These are phyloP conservation scores for Malaclemys terrapin DNA, from an alignment of 2,113 vertebrate species.

Conservation along the genomic window DNA sequence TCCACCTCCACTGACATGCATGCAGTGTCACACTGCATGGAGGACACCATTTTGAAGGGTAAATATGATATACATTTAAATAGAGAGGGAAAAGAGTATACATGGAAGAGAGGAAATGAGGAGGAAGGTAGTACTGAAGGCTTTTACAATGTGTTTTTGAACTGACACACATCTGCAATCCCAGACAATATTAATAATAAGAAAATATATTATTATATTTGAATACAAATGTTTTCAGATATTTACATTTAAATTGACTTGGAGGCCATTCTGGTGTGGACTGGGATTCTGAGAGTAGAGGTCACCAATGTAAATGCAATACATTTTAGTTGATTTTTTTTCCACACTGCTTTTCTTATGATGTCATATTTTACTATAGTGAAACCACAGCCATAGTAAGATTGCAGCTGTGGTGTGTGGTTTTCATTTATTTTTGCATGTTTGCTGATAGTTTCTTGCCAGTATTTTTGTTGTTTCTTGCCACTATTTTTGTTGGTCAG, in stretches of 20 bases:
- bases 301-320: neutral
- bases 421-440: neutral
- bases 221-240: neutral
- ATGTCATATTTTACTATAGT: fast-evolving
- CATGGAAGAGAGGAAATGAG: neutral
- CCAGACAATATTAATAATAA: neutral
- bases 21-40: neutral
- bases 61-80: neutral
- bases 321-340: neutral
- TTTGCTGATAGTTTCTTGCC: neutral
- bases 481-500: neutral
- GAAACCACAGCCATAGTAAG: fast-evolving
- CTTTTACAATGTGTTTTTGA: neutral
- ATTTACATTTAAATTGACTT: neutral
- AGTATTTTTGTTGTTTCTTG: neutral
- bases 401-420: neutral
- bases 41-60: neutral
- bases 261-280: neutral
- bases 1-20: neutral
- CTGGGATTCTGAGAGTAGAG: neutral
- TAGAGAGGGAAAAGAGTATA: neutral
- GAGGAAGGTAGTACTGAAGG: neutral
- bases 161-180: neutral
- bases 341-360: neutral
- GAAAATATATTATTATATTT: neutral